Evolutionary conservation across 2,888 invertebrate genomes (phyloP).

Genomic region (Cryptus armator): DNA sequence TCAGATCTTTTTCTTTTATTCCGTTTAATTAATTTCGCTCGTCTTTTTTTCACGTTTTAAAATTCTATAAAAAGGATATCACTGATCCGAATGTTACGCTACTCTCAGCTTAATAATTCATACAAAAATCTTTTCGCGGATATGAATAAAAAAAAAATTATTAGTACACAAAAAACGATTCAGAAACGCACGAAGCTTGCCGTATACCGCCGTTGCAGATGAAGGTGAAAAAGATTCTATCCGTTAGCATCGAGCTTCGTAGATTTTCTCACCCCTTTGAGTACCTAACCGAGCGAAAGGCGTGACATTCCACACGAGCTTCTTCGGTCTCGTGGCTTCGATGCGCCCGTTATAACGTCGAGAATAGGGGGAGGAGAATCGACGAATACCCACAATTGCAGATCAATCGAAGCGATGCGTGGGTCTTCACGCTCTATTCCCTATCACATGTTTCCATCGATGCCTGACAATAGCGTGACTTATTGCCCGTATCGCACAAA

Average conservation of each 20-base stretch:
- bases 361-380: background rate
- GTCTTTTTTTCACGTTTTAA: no score
- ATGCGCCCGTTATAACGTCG: background rate
- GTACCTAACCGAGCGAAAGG: slow-evolving; percentile 4
- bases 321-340: background rate
- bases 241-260: slow-evolving; percentile 5
- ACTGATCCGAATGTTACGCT: background rate
- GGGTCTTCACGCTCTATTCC: slow-evolving; percentile 29
- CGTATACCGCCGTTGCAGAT: background rate
- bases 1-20: no score
- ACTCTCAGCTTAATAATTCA: background rate
- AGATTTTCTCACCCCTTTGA: slow-evolving; percentile 15
- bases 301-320: slow-evolving; percentile 3
- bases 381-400: slow-evolving; percentile 14
- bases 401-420: slow-evolving; percentile 32
- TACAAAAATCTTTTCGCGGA: background rate
- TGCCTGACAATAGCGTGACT: slow-evolving; percentile 38
- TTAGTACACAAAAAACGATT: background rate
- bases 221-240: background rate
- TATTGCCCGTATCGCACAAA: slow-evolving; percentile 39
- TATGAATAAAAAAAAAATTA: background rate
- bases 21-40: no score
- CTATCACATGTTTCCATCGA: background rate
- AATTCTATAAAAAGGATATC: no score
- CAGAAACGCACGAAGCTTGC: background rate